Evolutionary conservation across 1,140 invertebrate genomes (phyloP), one percentile per base, ranked within the genome.

Genomic region (Heliconius nattereri): DNA sequence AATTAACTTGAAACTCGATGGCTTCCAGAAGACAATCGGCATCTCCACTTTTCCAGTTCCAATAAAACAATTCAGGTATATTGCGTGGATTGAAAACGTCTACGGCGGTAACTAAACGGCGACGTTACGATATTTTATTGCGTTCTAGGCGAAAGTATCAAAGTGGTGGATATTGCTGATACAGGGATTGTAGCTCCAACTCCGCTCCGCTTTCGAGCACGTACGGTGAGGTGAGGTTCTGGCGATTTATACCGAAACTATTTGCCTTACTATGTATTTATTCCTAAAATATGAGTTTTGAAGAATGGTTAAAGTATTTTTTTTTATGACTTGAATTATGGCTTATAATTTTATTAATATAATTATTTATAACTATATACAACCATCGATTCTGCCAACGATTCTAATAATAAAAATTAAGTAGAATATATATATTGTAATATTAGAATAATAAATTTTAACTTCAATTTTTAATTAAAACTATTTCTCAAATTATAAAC

Each of bases 1-100:
- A 91, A 92, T 92, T 92, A 91, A 92, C 88, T 92, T 88, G 88
- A 90, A 91, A 89, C 87, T 81, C 52, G 49, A 81, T 77, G 79
- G 80, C 80, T 78, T 81, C 76, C 79, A 70, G 75, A 83, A 84
- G 85, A 86, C 87, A 87, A 90, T 89, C 79, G 84, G 35, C 54
- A 35, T 73, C 32, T 37, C 66, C 71, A 81, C 54, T 75, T 77
- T 37, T 54, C 73, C 71, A 81, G 70, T 78, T 77, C 57, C 75
- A 66, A 71, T 77, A 52, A 72, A 72, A 35, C 49, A 49, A 20
- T 54, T 71, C 85, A 80, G 81, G 82, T 81, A 81, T 80, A 79
- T 81, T 72, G 26, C 71, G 74, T 76, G 37, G 71, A 78, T 66
- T 13, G 60, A 11, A 29, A 66, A 66, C 2, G 26, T 13, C 60